phyloP scores from a whole-genome alignment of 1,140 invertebrate species.

The Achroia grisella region DNA sequence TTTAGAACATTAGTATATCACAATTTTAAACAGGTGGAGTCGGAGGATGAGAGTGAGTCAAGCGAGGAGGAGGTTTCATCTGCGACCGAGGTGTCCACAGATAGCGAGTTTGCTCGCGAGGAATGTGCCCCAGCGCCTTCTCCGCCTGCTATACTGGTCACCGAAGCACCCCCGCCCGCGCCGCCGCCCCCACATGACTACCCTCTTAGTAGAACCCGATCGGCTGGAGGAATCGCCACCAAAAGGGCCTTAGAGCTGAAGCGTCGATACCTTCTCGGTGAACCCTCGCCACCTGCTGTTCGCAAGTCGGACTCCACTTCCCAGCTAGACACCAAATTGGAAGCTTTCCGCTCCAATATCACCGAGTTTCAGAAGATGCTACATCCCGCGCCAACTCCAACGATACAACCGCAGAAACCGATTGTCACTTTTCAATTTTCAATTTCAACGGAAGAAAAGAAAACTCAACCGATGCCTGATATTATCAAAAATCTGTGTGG shows the following conservation, averaged over 20 bases:
- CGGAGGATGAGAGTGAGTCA: constrained; percentile 78
- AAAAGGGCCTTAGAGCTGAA: constrained; percentile 90
- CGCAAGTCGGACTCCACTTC: constrained; percentile 90
- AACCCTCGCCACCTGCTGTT: constrained; percentile 76
- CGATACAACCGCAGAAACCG: constrained; percentile 29
- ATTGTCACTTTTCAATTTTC: constrained; percentile 47
- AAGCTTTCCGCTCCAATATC: constrained; percentile 87
- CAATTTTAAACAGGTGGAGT: constrained; percentile 73
- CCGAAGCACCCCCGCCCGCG: constrained; percentile 46
- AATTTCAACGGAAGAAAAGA: constrained; percentile 31
- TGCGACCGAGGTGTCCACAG: constrained; percentile 92
- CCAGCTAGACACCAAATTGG: constrained; percentile 87
- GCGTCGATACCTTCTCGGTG: constrained; percentile 85
- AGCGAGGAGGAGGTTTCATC: constrained; percentile 84
- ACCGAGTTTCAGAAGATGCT: constrained; percentile 91
- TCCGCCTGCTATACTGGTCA: constrained; percentile 68
- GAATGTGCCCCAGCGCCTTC: constrained; percentile 41
- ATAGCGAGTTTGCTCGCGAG: constrained; percentile 92
- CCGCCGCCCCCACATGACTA: constrained; percentile 81
- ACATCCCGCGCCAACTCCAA: constrained; percentile 81
- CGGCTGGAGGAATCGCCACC: constrained; percentile 88
- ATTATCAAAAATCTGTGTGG: constrained; percentile 54
- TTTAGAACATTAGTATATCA: too few relatives aligned
- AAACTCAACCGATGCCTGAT: constrained; percentile 55
- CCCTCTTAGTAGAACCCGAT: constrained; percentile 85